Base-by-base conservation (phyloP, 1,140 invertebrate genomes). In the Glossosoma conforme region DNA sequence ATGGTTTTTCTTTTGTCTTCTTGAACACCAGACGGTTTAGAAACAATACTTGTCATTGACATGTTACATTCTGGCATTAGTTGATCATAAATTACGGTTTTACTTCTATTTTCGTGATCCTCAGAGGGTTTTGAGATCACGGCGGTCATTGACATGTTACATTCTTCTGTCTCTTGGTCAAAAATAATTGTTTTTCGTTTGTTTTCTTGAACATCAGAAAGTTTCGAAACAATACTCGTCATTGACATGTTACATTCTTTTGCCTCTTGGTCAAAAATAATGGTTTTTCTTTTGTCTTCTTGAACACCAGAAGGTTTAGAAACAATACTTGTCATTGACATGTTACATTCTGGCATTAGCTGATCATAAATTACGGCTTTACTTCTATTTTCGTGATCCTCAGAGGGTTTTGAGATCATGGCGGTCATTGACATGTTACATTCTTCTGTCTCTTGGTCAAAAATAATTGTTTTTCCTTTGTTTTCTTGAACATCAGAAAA, bases 121-220 rank as follows among this genome's bases (percentile, higher is more conserved):
- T 38, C 22, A 21, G 10, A 2, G 6, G 8, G 6, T 8, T 41
- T 22, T 14, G 51, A 15, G 19, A 40, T 15, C 13, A 21, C 15
- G n/a, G 10, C 25, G 3, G 44, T 54, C 24, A 54, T 46, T 2
- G 52, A 54, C 44, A 47, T 47, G 18, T 47, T 38, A 32, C 44
- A 25, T n/a, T 46, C 44, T 14, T 14, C 4, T 10, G 10, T 30
- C 6, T 40, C 13, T 15, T n/a, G 33, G 30, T 46, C 35, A 30
- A 37, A 53, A 30, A 45, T 32, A 44, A 51, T 44, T 2, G 49
- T 51, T 44, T 44, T 37, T 37, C 43, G 37, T 21, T 38, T 25
- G 10, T 35, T 24, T 22, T 36, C 44, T 2, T n/a, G 3, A 3
- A 8, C 24, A 3, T 33, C 15, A 20, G 44, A n/a, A n/a, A 8